Evolutionary conservation across 2,113 vertebrate genomes (phyloP).

Genomic region (Kryptolebias marmoratus): DNA sequence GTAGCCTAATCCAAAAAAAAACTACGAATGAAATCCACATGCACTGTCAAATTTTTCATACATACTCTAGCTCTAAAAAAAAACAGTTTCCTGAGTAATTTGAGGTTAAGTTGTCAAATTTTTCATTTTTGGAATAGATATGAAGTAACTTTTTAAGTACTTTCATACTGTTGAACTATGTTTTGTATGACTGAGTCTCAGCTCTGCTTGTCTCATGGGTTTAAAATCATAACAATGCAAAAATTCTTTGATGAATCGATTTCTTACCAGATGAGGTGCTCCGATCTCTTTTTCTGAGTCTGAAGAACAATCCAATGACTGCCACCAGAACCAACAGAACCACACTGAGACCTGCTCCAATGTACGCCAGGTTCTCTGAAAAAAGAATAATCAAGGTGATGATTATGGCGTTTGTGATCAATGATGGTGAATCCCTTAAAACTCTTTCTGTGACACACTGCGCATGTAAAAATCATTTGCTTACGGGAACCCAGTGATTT

Average conservation of each 20-base stretch:
- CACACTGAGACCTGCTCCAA: constrained; percentile 33
- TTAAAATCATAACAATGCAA: neutral
- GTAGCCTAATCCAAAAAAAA: too few relatives aligned
- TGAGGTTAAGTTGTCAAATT: too few relatives aligned
- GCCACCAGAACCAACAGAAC: constrained; percentile 23
- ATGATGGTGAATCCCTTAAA: neutral
- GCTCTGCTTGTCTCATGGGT: neutral
- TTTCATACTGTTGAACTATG: too few relatives aligned
- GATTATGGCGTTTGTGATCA: neutral
- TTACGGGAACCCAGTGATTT: neutral
- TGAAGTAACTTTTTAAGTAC: too few relatives aligned
- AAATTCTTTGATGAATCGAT: neutral
- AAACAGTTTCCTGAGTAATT: too few relatives aligned
- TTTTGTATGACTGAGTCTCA: too few relatives aligned
- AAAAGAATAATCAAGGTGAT: neutral
- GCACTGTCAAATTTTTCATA: too few relatives aligned
- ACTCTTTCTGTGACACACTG: neutral
- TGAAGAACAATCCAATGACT: constrained; percentile 49
- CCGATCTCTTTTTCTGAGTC: constrained; percentile 27
- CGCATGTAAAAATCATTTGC: too few relatives aligned
- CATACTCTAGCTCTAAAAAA: too few relatives aligned
- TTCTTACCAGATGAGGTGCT: constrained; percentile 32
- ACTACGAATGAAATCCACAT: too few relatives aligned
- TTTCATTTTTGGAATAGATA: too few relatives aligned
- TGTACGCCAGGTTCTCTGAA: constrained; percentile 51